Evolutionary conservation across 1,140 invertebrate species (phyloP).

Genomic region (Euura saliciscinereae): DNA sequence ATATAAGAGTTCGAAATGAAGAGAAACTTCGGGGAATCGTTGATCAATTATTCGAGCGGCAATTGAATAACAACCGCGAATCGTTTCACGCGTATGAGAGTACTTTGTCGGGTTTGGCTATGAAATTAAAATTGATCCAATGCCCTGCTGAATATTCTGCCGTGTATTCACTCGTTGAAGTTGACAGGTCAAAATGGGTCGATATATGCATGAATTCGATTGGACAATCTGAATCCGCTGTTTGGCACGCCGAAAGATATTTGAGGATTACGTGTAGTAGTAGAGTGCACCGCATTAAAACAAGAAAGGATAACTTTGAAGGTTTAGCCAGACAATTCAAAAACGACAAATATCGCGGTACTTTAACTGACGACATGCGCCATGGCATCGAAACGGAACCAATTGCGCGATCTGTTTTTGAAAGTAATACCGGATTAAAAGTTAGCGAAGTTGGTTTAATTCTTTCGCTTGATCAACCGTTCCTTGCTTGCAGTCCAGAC

Average conservation of each 20-base stretch:
- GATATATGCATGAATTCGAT: conserved; percentile 24
- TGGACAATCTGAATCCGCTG: conserved; percentile 20
- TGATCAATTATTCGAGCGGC: not conserved
- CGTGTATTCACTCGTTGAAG: conserved; percentile 8
- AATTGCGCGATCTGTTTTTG: conserved; percentile 20
- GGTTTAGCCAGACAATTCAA: conserved; percentile 24
- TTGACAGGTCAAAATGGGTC: conserved; percentile 17
- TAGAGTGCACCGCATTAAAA: conserved; percentile 31
- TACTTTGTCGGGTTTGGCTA: not conserved
- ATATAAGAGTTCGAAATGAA: not conserved
- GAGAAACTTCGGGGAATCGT: not conserved
- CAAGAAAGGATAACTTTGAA: conserved; percentile 22
- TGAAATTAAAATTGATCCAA: not conserved
- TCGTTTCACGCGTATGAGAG: not conserved
- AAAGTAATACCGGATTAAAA: conserved; percentile 19
- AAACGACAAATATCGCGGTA: conserved; percentile 30
- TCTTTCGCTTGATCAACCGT: conserved; percentile 32
- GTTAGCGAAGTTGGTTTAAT: conserved; percentile 34
- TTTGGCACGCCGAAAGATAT: conserved; percentile 26
- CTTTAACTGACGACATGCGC: conserved; percentile 23
- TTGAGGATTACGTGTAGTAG: conserved; percentile 28
- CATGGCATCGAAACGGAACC: conserved; percentile 30
- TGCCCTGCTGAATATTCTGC: not conserved
- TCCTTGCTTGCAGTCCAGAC: conserved; percentile 36
- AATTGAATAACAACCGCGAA: not conserved